Evolutionary conservation across 1,140 invertebrate genomes (phyloP).

Genomic region (Prorops nasuta): DNA sequence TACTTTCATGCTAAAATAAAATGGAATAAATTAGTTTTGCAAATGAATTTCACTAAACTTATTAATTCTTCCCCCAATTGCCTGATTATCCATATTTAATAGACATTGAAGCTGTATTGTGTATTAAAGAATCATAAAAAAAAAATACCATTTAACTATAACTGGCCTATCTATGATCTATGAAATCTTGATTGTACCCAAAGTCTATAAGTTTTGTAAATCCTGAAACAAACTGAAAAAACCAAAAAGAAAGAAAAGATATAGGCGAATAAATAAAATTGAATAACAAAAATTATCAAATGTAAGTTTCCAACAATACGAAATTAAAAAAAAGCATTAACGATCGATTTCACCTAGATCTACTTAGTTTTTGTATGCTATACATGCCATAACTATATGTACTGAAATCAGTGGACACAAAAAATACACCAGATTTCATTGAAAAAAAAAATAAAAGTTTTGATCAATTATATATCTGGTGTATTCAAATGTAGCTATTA

Average conservation of each 20-base stretch:
- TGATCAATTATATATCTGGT: conserved; percentile 15
- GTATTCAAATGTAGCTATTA: conserved; percentile 23
- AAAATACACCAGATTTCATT: conserved; percentile 21
- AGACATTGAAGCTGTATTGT: conserved; percentile 14
- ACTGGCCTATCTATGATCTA: conserved; percentile 38
- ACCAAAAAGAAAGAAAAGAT: conserved; percentile 25
- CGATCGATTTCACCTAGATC: conserved; percentile 3
- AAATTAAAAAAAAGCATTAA: conserved; percentile 7
- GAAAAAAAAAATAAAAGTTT: conserved; percentile 12
- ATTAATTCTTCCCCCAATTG: not conserved
- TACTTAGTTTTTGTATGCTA: conserved; percentile 6
- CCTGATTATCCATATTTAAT: conserved; percentile 8
- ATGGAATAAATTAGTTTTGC: conserved; percentile 23
- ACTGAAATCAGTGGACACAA: conserved; percentile 15
- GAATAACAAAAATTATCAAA: too few species aligned
- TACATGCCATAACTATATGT: conserved; percentile 36
- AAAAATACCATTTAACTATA: conserved; percentile 24
- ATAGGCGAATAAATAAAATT: conserved; percentile 18
- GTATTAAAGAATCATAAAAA: conserved; percentile 15
- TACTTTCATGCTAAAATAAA: conserved; percentile 23
- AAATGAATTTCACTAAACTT: conserved; percentile 1
- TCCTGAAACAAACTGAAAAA: conserved; percentile 40
- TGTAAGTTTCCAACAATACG: conserved; percentile 19
- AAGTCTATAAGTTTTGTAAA: conserved; percentile 32
- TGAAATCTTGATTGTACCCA: conserved; percentile 33